phyloP scores from a whole-genome alignment of 2,797 vertebrate genomes.

The Hydrophis major region DNA sequence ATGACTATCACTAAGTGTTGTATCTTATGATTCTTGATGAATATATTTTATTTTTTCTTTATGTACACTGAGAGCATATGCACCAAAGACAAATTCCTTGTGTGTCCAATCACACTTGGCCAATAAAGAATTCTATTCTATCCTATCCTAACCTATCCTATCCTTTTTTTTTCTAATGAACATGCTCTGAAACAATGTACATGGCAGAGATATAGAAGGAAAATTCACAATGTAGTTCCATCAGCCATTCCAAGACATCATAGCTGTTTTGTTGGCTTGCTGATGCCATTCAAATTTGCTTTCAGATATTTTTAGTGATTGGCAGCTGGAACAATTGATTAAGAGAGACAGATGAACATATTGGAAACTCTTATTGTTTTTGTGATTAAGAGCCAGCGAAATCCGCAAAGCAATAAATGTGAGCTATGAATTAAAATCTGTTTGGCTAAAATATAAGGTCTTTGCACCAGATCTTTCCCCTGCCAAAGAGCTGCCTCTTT shows the following conservation, averaged over 20 bases:
- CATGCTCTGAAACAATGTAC: constrained; percentile 32
- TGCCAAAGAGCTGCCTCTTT: constrained; percentile 30
- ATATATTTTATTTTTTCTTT: no score
- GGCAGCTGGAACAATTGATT: constrained; percentile 64
- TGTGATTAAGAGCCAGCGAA: constrained; percentile 59
- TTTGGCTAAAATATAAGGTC: constrained; percentile 20
- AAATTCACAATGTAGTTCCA: constrained; percentile 45
- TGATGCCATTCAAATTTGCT: constrained; percentile 48
- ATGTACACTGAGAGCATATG: no score
- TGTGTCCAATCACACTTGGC: no score
- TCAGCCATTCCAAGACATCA: constrained; percentile 52
- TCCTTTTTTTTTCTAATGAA: no score
- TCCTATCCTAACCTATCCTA: no score
- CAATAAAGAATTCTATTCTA: no score
- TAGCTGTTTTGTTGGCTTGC: constrained; percentile 43
- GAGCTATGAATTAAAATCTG: constrained; percentile 37
- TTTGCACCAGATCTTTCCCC: constrained; percentile 18
- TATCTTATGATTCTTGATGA: no score
- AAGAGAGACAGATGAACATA: constrained; percentile 50
- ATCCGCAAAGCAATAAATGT: constrained; percentile 55
- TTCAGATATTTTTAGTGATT: constrained; percentile 48
- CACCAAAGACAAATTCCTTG: no score
- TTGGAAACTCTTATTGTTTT: constrained; percentile 62
- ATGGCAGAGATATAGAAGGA: constrained; percentile 12
- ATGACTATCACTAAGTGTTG: no score